Evolutionary conservation across 2,797 vertebrate genomes (phyloP).

Genomic region (Liparis tanakae): DNA sequence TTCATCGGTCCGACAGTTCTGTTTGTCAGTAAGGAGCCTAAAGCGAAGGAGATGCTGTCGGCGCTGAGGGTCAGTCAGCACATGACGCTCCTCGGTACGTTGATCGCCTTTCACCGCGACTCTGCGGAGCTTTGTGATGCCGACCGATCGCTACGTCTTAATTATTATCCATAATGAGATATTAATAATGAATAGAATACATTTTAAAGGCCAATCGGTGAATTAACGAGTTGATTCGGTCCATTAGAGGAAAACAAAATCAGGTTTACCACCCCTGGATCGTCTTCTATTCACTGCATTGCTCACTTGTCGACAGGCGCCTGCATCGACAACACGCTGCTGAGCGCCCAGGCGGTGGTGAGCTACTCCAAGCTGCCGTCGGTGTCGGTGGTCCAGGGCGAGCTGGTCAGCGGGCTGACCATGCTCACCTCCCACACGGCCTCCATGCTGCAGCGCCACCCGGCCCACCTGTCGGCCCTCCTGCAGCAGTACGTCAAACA

Average conservation of each 20-base stretch:
- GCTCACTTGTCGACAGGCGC: slow-evolving; percentile 80
- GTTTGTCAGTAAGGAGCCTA: slow-evolving; percentile 87
- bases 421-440: slow-evolving; percentile 81
- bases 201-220: background rate
- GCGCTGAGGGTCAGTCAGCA: slow-evolving; percentile 83
- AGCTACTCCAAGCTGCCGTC: slow-evolving; percentile 88
- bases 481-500: slow-evolving; percentile 87
- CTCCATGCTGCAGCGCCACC: slow-evolving; percentile 84
- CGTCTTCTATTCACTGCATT: background rate
- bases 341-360: slow-evolving; percentile 87
- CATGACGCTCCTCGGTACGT: slow-evolving; percentile 88
- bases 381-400: slow-evolving; percentile 77
- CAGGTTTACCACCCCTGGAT: background rate
- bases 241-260: background rate
- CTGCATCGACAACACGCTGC: slow-evolving; percentile 88
- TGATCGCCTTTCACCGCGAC: background rate
- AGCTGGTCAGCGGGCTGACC: slow-evolving; percentile 85
- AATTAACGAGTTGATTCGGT: background rate
- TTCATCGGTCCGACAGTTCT: slow-evolving; percentile 87
- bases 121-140: too few relatives aligned
- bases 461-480: slow-evolving; percentile 81
- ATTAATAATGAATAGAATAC: background rate
- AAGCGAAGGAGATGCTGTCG: slow-evolving; percentile 88
- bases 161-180: background rate
- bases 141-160: background rate